Conservation (phyloP, 2,113 vertebrate genomes). For the Plotosus lineatus region DNA sequence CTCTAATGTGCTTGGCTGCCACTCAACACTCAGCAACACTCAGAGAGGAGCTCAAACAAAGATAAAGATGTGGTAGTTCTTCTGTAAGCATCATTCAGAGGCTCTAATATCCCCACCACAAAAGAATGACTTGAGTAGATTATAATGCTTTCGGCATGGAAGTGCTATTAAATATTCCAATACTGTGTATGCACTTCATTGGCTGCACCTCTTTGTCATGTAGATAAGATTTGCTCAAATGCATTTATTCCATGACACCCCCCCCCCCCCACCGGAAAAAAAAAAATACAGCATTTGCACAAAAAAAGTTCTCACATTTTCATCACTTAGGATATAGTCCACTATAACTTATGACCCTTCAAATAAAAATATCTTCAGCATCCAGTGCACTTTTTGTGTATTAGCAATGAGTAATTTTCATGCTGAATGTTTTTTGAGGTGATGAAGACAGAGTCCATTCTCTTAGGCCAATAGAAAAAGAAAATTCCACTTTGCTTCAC, state of each 20-base stretch:
- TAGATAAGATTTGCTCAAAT: slow-evolving; percentile 18
- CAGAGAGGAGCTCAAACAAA: slow-evolving; percentile 56
- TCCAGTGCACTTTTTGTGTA: slow-evolving; percentile 85
- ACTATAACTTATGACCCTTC: slow-evolving; percentile 91
- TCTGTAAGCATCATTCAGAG: slow-evolving; percentile 55
- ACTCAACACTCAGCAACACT: slow-evolving; percentile 56
- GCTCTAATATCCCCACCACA: slow-evolving; percentile 48
- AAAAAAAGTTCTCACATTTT: slow-evolving; percentile 80
- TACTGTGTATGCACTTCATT: slow-evolving; percentile 22
- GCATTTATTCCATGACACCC: slow-evolving; percentile 16
- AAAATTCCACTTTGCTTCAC: slow-evolving; percentile 94
- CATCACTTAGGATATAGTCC: slow-evolving; percentile 90
- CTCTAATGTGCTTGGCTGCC: slow-evolving; percentile 60
- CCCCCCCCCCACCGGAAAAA: not conserved
- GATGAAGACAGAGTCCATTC: slow-evolving; percentile 87
- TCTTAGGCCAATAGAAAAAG: slow-evolving; percentile 90
- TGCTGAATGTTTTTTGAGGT: slow-evolving; percentile 86
- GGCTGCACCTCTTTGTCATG: slow-evolving; percentile 25
- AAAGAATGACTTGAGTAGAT: slow-evolving; percentile 41
- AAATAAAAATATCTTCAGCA: slow-evolving; percentile 90
- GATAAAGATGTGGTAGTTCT: slow-evolving; percentile 56
- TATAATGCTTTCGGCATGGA: slow-evolving; percentile 42
- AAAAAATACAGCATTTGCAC: slow-evolving; percentile 81
- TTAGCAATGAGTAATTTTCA: slow-evolving; percentile 80
- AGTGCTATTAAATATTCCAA: slow-evolving; percentile 35